phyloP scores from a whole-genome alignment of 2,113 vertebrate species.

The Sorex araneus region DNA sequence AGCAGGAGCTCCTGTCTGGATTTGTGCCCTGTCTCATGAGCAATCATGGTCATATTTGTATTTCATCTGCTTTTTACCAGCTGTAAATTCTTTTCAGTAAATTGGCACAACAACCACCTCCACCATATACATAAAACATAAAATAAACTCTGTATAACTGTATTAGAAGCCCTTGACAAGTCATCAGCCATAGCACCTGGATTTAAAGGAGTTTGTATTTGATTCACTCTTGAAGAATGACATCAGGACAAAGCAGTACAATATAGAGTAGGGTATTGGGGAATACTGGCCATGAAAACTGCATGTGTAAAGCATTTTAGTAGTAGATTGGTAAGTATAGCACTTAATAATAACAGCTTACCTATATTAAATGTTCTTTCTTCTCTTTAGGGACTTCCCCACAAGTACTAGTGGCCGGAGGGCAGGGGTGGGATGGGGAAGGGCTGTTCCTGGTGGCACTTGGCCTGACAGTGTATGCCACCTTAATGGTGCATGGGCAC shows the following conservation, averaged over 20 bases:
- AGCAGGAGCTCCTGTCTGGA: background rate
- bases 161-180: slow-evolving; percentile 59
- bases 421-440: too few relatives aligned
- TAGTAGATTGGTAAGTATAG: background rate
- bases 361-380: too few relatives aligned
- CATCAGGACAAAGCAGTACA: slow-evolving; percentile 46
- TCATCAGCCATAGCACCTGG: slow-evolving; percentile 45
- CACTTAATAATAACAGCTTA: too few relatives aligned
- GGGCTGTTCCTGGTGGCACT: too few relatives aligned
- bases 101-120: background rate
- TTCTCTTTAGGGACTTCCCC: too few relatives aligned
- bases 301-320: slow-evolving; percentile 20
- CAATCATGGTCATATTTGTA: background rate
- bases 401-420: too few relatives aligned
- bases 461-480: too few relatives aligned
- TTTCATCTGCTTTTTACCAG: slow-evolving; percentile 59
- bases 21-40: background rate
- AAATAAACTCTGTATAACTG: background rate
- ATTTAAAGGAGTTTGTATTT: slow-evolving; percentile 58
- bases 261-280: background rate
- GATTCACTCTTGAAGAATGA: slow-evolving; percentile 63
- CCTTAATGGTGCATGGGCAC: too few relatives aligned
- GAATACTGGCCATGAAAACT: background rate
- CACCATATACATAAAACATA: background rate
- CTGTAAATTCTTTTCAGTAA: slow-evolving; percentile 55